These are phyloP conservation scores for Xylota segnis DNA, from an alignment of 2,888 invertebrate species.

Conservation along the genomic window DNA sequence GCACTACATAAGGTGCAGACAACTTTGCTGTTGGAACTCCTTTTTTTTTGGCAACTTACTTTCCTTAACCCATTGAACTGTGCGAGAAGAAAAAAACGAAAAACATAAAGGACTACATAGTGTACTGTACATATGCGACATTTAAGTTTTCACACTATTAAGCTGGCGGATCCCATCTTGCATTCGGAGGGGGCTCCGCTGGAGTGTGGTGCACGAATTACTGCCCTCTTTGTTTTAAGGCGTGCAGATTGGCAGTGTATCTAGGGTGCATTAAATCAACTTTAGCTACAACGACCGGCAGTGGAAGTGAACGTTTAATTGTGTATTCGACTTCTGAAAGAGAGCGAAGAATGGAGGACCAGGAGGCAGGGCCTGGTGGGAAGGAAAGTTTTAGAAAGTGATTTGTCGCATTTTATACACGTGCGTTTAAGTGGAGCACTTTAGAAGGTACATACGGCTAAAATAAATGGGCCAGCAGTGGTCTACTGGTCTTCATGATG, in stretches of 20 bases:
- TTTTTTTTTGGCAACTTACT: conserved; percentile 67
- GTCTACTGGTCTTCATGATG: neutral
- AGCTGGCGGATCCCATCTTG: conserved; percentile 47
- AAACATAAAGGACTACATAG: conserved; percentile 2
- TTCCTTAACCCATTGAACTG: conserved; percentile 54
- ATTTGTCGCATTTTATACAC: conserved; percentile 33
- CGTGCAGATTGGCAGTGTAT: conserved; percentile 71
- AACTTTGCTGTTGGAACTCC: conserved; percentile 44
- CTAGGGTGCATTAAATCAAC: conserved; percentile 70
- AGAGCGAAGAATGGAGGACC: no score
- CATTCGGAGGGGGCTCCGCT: neutral
- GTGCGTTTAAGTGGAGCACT: conserved; percentile 1
- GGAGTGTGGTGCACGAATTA: conserved; percentile 17
- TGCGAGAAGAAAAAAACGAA: conserved; percentile 7
- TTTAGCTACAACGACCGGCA: conserved; percentile 24
- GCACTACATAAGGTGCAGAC: conserved; percentile 71
- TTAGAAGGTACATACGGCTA: neutral
- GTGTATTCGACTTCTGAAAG: conserved; percentile 13
- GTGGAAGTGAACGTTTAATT: conserved; percentile 26
- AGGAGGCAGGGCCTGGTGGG: neutral
- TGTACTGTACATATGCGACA: conserved; percentile 59
- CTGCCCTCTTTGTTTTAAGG: conserved; percentile 53
- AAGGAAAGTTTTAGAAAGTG: conserved; percentile 51
- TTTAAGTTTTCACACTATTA: conserved; percentile 76
- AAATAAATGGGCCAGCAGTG: neutral